These are phyloP conservation scores for Teleogryllus oceanicus DNA, from an alignment of 2,888 invertebrate genomes.

Conservation along the genomic window DNA sequence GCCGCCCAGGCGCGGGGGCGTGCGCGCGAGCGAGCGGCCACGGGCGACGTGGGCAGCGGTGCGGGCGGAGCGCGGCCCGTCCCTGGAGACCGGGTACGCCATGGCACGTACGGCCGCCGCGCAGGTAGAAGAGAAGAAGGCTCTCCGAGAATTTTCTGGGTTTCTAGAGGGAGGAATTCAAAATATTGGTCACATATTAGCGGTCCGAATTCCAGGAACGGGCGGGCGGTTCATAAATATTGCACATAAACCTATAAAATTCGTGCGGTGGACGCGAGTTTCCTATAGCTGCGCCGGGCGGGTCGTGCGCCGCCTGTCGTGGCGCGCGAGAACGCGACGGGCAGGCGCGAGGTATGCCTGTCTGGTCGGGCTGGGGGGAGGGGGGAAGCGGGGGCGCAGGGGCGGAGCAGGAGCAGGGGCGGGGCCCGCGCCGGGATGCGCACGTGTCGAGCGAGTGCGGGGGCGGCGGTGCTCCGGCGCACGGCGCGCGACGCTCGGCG, in stretches of 20 bases:
- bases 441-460: neutral
- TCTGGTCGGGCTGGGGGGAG: neutral
- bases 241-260: neutral
- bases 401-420: neutral
- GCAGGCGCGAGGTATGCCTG: constrained; percentile 5
- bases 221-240: neutral
- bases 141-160: neutral
- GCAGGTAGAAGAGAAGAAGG: neutral
- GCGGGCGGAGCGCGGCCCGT: too few relatives aligned
- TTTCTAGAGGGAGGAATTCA: neutral
- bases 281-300: constrained; percentile 4
- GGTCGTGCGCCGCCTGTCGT: neutral
- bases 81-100: too few relatives aligned
- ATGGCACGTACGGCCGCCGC: neutral
- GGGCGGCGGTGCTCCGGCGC: constrained; percentile 1
- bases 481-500: neutral
- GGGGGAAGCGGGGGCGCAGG: neutral
- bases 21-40: too few relatives aligned
- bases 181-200: constrained; percentile 7
- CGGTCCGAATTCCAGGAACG: neutral
- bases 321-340: neutral
- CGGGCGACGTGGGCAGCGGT: too few relatives aligned
- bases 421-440: neutral
- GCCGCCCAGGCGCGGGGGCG: too few relatives aligned
- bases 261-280: neutral